Evolutionary conservation across 2,888 invertebrate species (phyloP).

Genomic region (Aspidiotus rigidus): DNA sequence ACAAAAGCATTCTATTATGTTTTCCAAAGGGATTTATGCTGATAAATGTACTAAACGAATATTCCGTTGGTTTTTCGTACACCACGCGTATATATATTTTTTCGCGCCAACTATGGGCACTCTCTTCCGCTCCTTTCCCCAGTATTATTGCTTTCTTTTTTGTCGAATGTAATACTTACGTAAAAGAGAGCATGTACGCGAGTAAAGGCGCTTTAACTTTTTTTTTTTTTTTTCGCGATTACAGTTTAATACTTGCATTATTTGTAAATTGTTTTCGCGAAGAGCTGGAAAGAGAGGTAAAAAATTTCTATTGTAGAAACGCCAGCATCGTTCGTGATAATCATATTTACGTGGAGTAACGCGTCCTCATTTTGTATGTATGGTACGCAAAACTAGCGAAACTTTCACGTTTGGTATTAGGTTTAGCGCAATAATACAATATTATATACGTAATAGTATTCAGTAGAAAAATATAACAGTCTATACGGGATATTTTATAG

Average conservation of each 20-base stretch:
- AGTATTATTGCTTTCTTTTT: neutral
- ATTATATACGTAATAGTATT: no score
- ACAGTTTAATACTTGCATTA: slow-evolving; percentile 2
- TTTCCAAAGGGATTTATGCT: slow-evolving; percentile 30
- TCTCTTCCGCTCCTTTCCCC: neutral
- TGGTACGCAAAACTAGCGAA: no score
- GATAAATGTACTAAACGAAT: slow-evolving; percentile 29
- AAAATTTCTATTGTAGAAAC: neutral
- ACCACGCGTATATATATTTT: neutral
- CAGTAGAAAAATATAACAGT: no score
- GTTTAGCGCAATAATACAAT: no score
- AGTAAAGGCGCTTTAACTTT: neutral
- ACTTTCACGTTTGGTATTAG: no score
- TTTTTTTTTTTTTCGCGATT: neutral
- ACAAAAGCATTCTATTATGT: slow-evolving; percentile 27
- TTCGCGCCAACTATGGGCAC: neutral
- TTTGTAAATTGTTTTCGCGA: slow-evolving; percentile 3
- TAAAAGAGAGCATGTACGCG: neutral
- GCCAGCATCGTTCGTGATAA: no score
- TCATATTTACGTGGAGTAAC: no score
- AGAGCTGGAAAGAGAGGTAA: neutral
- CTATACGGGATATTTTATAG: no score
- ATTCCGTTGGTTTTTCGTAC: neutral
- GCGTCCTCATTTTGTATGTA: no score
- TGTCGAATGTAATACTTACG: neutral